Base-by-base conservation (phyloP, 2,888 invertebrate species). In the Chaetogeoica ovagalla region DNA sequence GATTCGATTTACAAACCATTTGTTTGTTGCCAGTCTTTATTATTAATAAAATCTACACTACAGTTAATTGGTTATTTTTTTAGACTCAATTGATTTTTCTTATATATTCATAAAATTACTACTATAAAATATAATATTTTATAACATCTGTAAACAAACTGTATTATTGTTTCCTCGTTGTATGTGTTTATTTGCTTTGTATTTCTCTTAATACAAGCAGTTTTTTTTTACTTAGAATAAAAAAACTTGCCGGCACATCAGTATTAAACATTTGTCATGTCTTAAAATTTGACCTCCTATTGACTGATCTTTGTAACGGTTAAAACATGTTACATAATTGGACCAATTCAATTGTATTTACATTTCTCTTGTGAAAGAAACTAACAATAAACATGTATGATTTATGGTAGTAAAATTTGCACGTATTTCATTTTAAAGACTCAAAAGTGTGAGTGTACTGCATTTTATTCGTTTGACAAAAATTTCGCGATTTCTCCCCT, bases 261-360 rank as follows among this genome's bases (percentile, higher is more conserved):
- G 43, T 43, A 43, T 43, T 43, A 43, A 43, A 43, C 9, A 43
- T 43, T 7, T 43, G 7, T 43, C 43, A 43, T 9, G 43, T 43
- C 43, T 43, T 43, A 43, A 43, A 43, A 74, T 63, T 74, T 55
- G 55, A 65, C 7, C 9, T 43, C 37, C 63, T 21, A 55, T 65
- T 21, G 65, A 74, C 74, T 74, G 74, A 74, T 65, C 52, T 39
- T 55, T 65, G 21, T 65, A 55, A 21, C 65, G 37, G 65, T 55
- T 62, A 30, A 63, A 65, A 43, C 43, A 9, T 43, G 6, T 43
- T 43, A 43, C 39, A 74, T 74, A 48, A 65, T 55, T 55, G 52
- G 63, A 65, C 63, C 74, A 74, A 65, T 39, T 43, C 9, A 43
- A 6, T 43, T 7, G 30, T 30, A 30, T 30, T 30, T 30, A 30